A percentile compares a stretch with the other conserved stretches of the same genome.
Conservation (phyloP, 37 sponge, comb jelly and placozoan species). For the Hexactinellida sp. region DNA sequence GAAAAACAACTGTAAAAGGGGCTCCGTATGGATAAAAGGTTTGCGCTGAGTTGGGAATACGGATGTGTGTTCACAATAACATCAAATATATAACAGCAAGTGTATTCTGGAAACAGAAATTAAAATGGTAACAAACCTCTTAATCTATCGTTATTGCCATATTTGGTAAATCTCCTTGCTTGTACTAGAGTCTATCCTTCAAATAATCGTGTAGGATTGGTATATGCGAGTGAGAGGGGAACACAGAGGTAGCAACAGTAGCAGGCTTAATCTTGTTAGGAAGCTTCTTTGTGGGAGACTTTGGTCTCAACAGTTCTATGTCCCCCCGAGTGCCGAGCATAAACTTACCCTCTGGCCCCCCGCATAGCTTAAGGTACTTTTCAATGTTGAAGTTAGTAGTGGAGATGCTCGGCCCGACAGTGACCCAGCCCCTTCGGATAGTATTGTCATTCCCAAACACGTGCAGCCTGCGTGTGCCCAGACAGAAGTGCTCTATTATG, state of each 20-base stretch:
- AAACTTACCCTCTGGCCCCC: constrained; percentile 32
- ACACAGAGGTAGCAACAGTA: not conserved
- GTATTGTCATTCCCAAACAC: constrained; percentile 75
- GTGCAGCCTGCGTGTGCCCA: constrained; percentile 75
- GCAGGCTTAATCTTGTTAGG: constrained; percentile 2
- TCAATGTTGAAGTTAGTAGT: constrained; percentile 74
- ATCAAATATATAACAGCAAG: too few relatives aligned
- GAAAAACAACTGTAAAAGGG: too few relatives aligned
- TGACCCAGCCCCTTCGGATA: constrained; percentile 81
- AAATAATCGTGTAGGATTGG: not conserved
- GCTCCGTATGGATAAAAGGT: too few relatives aligned
- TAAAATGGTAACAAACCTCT: too few relatives aligned
- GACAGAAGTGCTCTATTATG: constrained; percentile 91
- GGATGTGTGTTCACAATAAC: too few relatives aligned
- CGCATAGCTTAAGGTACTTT: constrained; percentile 45
- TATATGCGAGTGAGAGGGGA: not conserved
- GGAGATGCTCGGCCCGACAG: constrained; percentile 70
- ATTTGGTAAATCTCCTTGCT: too few relatives aligned
- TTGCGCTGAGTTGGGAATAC: too few relatives aligned
- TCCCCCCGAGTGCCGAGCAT: constrained; percentile 45
- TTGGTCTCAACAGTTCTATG: constrained; percentile 81
- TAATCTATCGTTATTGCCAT: too few relatives aligned
- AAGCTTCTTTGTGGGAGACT: constrained; percentile 72
- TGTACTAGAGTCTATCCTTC: not conserved
- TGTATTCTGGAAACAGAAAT: too few relatives aligned